Percentiles rank a stretch among this genome's conserved stretches.
These are phyloP conservation scores for Lamellibrachia luymesi DNA, from an alignment of 1,140 invertebrate genomes.

Conservation along the genomic window DNA sequence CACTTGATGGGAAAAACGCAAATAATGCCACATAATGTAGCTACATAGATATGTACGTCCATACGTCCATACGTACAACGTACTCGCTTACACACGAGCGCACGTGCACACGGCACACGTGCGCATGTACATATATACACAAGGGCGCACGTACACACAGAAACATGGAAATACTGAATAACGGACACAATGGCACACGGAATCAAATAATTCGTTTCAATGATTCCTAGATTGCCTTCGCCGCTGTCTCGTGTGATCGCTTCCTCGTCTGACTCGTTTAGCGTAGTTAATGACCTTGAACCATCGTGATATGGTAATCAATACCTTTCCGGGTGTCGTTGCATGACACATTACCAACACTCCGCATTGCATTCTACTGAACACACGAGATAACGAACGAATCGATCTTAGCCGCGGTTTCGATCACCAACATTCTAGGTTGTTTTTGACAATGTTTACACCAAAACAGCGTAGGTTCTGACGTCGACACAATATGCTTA, in stretches of 20 bases:
- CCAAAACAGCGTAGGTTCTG: background rate
- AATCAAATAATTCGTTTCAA: background rate
- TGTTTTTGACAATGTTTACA: background rate
- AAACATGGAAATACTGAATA: background rate
- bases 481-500: background rate
- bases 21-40: too few relatives aligned
- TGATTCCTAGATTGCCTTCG: background rate
- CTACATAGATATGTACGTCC: too few relatives aligned
- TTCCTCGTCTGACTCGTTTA: background rate
- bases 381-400: background rate
- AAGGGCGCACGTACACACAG: background rate
- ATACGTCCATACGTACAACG: background rate
- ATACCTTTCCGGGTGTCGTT: background rate
- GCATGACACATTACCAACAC: background rate
- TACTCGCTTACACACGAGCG: background rate
- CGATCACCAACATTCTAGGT: background rate
- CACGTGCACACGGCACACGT: background rate
- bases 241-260: background rate
- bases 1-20: too few relatives aligned
- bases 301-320: background rate
- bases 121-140: background rate
- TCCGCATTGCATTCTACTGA: background rate
- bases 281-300: background rate
- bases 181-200: background rate
- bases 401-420: background rate